Conservation (phyloP, 2,888 invertebrate species). For the Theristus sp. region DNA sequence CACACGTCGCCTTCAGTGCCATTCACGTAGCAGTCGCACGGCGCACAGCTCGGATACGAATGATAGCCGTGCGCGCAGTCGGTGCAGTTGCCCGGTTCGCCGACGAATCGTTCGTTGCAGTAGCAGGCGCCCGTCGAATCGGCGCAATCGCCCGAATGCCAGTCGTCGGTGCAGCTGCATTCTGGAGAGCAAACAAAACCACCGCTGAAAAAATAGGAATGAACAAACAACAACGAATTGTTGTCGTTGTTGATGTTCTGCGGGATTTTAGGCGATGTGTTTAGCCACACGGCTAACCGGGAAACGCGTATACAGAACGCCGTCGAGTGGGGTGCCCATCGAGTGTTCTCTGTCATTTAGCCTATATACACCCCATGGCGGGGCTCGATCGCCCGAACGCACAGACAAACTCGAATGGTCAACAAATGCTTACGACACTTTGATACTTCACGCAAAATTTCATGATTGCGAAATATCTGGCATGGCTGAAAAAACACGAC, state of each 20-base stretch:
- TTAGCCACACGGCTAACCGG: too few relatives aligned
- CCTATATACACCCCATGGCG: not conserved
- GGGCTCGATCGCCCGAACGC: too few relatives aligned
- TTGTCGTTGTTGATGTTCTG: not conserved
- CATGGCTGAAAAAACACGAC: too few relatives aligned
- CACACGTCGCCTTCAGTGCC: slow-evolving; percentile 62
- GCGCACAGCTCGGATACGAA: slow-evolving; percentile 67
- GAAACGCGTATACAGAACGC: too few relatives aligned
- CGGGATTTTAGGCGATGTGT: too few relatives aligned
- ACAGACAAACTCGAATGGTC: too few relatives aligned
- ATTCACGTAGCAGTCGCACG: slow-evolving; percentile 74
- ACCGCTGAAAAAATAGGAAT: not conserved
- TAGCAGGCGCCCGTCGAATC: slow-evolving; percentile 75
- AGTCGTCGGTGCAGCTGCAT: slow-evolving; percentile 63
- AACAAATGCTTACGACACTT: too few relatives aligned
- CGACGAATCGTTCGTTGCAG: slow-evolving; percentile 57
- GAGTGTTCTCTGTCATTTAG: not conserved
- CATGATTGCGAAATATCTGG: too few relatives aligned
- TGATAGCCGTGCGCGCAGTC: slow-evolving; percentile 52
- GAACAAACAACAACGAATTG: not conserved
- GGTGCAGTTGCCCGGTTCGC: slow-evolving; percentile 42
- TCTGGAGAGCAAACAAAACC: too few relatives aligned
- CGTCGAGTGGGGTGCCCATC: too few relatives aligned
- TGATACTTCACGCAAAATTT: too few relatives aligned
- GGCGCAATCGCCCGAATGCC: slow-evolving; percentile 79